These are phyloP conservation scores for Lepidostoma basale DNA, from an alignment of 1,140 invertebrate species.

Conservation along the genomic window DNA sequence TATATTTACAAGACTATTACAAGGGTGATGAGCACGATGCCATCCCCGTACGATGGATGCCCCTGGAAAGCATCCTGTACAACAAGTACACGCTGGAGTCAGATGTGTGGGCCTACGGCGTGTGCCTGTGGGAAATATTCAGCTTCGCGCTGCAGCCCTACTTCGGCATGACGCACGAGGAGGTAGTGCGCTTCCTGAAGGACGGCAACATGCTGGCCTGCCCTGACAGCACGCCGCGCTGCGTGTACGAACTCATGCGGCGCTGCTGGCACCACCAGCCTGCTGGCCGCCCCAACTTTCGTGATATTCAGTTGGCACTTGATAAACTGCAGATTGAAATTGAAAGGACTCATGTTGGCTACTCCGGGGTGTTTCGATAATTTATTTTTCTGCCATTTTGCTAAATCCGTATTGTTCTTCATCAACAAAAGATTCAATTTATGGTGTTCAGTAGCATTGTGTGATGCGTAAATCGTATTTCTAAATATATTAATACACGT, in stretches of 20 bases:
- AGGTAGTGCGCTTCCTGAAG: conserved; percentile 92
- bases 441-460: too few species aligned
- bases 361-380: conserved; percentile 35
- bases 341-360: conserved; percentile 46
- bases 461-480: too few species aligned
- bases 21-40: conserved; percentile 93
- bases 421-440: too few species aligned
- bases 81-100: conserved; percentile 93
- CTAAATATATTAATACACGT: too few species aligned
- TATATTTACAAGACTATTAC: conserved; percentile 90
- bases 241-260: conserved; percentile 92
- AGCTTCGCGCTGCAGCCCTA: conserved; percentile 93
- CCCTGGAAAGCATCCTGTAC: conserved; percentile 91
- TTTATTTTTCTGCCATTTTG: neutral
- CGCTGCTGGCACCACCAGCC: conserved; percentile 91
- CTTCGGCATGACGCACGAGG: conserved; percentile 93
- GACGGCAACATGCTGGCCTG: conserved; percentile 86
- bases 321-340: conserved; percentile 69
- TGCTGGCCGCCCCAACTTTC: conserved; percentile 82
- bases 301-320: conserved; percentile 71
- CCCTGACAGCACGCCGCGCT: conserved; percentile 88
- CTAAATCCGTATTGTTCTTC: neutral
- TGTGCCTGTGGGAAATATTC: conserved; percentile 94
- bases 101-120: conserved; percentile 93
- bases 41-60: conserved; percentile 95